These are phyloP conservation scores for Protomyctophum bolini DNA, from an alignment of 2,113 vertebrate species.

Conservation along the genomic window DNA sequence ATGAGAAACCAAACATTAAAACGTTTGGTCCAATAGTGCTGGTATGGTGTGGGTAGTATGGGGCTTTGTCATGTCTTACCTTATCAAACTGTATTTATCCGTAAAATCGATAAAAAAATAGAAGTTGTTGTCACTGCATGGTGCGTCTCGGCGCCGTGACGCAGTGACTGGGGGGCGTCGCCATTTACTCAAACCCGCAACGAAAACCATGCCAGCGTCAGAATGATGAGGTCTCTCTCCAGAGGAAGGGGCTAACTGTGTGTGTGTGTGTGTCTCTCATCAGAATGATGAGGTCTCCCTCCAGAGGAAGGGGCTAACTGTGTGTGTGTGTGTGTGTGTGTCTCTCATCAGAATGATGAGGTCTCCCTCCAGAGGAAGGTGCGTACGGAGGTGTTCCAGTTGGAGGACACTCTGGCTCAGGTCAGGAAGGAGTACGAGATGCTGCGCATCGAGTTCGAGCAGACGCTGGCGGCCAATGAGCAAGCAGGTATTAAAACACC, in stretches of 20 bases:
- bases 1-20: no score
- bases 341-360: slow-evolving; percentile 87
- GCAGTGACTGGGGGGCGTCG: no score
- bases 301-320: no score
- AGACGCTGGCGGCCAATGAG: slow-evolving; percentile 96
- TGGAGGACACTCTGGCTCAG: slow-evolving; percentile 97
- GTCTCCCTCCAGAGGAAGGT: slow-evolving; percentile 95
- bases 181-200: no score
- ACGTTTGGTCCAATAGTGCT: no score
- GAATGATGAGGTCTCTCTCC: slow-evolving; percentile 88
- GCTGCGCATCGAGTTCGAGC: slow-evolving; percentile 97
- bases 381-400: slow-evolving; percentile 94
- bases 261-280: slow-evolving; percentile 21
- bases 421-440: slow-evolving; percentile 98
- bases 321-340: slow-evolving; percentile 12
- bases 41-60: no score
- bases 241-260: slow-evolving; percentile 76
- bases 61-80: no score
- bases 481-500: slow-evolving; percentile 91
- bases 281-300: slow-evolving; percentile 84
- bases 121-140: no score
- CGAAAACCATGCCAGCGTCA: no score
- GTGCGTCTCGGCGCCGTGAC: no score
- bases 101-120: no score
- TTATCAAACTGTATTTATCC: no score